Evolutionary conservation across 2,888 invertebrate species (phyloP), one percentile per base, ranked within the genome.

Genomic region (Lottia gigantea): DNA sequence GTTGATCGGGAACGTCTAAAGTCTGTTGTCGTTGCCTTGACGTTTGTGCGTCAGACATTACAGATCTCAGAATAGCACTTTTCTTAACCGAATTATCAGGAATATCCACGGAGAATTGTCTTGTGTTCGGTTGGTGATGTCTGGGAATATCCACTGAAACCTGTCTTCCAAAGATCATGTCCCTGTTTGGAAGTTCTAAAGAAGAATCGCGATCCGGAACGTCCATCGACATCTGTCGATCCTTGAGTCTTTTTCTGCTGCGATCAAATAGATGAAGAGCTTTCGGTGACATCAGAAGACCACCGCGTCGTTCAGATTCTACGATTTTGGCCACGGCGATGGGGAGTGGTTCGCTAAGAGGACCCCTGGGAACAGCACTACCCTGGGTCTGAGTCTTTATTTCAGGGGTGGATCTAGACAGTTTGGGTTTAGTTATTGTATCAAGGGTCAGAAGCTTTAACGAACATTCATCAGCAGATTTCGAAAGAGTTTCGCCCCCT

Each of bases 291-390:
- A 65, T 67, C 0, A 66, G 61, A 19, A 72, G 63, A 40, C 66
- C 72, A 45, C 69, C 72, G n/a, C 72, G 68, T 69, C 72, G 55
- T 46, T 69, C 72, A n/a, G 62, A 49, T 45, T 72, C 72, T 23
- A 66, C 49, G 25, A 63, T 66, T 55, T 66, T 70, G 26, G 47
- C 66, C 19, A 70, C 67, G 8, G 61, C 61, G 6, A 61, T 63
- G 46, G 69, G 64, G 40, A 64, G 49, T 12, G 47, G 69, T 14
- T 70, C 63, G 25, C 65, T 47, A 23, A 62, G 55, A 40, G 69
- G 66, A 8, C 40, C 40, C 1, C 6, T 6, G 40, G 40, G 11
- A 8, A 40, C 1, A 40, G 40, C 40, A 46, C 61, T 63, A 15
- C 23, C 46, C 25, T 69, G 72, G 4, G 61, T 40, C 7, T 23